Conservation (phyloP, 1,140 invertebrate species). For the Mycetomoellerius zeteki region DNA sequence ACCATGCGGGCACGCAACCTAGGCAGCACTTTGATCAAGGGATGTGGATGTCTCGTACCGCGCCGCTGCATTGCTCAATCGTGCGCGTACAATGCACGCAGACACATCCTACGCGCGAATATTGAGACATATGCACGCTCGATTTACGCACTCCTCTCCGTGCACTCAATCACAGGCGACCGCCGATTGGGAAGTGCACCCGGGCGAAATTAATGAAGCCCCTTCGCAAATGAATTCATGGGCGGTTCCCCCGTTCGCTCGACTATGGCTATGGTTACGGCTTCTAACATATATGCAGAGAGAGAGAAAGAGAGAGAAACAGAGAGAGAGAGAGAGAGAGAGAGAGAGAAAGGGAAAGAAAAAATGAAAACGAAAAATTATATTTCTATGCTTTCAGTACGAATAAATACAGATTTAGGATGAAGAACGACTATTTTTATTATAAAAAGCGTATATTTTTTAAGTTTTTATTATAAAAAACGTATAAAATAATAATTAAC, state of each 20-base stretch:
- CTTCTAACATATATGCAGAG: background rate
- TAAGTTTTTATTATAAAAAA: background rate
- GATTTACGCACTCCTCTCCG: slow-evolving; percentile 58
- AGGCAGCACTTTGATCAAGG: slow-evolving; percentile 59
- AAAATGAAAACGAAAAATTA: background rate
- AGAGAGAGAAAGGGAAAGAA: background rate
- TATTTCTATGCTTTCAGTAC: background rate
- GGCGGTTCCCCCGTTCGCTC: slow-evolving; percentile 16
- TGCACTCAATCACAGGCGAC: slow-evolving; percentile 51
- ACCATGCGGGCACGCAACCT: slow-evolving; percentile 39
- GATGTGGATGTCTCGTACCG: slow-evolving; percentile 52
- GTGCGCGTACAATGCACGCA: slow-evolving; percentile 59
- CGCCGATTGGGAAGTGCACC: slow-evolving; percentile 53
- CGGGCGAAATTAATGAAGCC: slow-evolving; percentile 57
- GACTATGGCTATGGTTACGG: background rate
- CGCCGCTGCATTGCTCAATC: slow-evolving; percentile 56
- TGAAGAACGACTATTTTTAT: no score
- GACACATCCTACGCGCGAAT: slow-evolving; percentile 50
- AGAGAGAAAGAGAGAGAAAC: background rate
- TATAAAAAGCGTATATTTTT: background rate
- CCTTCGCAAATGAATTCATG: slow-evolving; percentile 56
- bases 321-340: background rate
- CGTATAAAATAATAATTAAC: background rate
- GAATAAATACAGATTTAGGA: background rate
- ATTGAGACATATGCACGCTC: slow-evolving; percentile 65